Evolutionary conservation across 2,888 invertebrate genomes (phyloP).

Genomic region (Iselma pallidipennis): DNA sequence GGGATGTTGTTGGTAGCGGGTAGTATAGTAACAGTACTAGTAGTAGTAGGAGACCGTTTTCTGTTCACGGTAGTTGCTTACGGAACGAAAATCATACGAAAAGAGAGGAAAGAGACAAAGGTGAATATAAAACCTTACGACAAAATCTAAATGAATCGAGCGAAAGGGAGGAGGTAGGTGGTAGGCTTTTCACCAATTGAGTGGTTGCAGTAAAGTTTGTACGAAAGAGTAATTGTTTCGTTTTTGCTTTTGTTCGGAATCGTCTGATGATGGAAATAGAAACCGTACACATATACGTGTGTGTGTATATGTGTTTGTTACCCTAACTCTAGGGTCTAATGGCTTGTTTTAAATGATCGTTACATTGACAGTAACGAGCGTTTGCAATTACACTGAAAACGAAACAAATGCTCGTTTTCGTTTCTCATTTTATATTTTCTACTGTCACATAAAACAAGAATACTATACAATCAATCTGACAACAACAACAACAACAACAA

Average conservation of each 20-base stretch:
- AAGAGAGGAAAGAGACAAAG: background rate
- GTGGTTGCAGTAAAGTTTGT: background rate
- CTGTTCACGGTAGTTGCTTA: constrained; percentile 15
- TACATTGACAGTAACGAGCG: constrained; percentile 5
- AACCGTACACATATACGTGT: background rate
- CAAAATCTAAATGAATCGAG: background rate
- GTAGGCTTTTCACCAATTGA: background rate
- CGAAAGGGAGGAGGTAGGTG: background rate
- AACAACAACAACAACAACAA: background rate
- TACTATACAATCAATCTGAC: too few species aligned
- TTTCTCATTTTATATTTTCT: background rate
- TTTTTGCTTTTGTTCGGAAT: constrained; percentile 21
- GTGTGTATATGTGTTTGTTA: background rate
- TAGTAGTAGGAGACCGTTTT: constrained; percentile 15
- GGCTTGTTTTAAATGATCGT: constrained; percentile 8
- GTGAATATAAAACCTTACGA: background rate
- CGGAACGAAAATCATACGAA: background rate
- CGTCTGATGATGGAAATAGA: background rate
- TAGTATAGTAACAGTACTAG: background rate
- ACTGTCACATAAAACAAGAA: background rate
- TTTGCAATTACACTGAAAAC: constrained; percentile 4
- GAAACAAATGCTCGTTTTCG: constrained; percentile 2
- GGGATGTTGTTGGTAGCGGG: background rate
- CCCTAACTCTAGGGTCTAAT: background rate
- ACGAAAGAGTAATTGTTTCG: constrained; percentile 21